Evolutionary conservation across 2,797 vertebrate species (phyloP).

Genomic region (Carduelis carduelis): DNA sequence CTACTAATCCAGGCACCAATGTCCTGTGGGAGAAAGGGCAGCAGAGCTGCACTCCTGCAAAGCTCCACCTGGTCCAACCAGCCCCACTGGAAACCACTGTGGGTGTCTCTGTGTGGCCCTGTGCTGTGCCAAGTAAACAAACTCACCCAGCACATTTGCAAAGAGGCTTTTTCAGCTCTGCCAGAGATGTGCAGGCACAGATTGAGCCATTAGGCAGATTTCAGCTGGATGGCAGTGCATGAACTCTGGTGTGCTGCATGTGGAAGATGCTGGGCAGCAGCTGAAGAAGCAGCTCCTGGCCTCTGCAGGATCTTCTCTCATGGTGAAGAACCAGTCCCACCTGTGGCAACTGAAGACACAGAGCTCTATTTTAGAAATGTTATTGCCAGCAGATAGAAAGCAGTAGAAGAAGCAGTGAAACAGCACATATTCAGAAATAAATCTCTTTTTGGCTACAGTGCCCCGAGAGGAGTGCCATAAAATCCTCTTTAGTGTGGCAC

Average conservation of each 20-base stretch:
- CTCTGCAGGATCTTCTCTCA: neutral
- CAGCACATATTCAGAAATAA: neutral
- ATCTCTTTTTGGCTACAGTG: neutral
- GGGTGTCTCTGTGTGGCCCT: neutral
- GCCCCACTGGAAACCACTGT: neutral
- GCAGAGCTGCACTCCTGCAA: neutral
- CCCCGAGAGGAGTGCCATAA: neutral
- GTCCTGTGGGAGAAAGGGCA: neutral
- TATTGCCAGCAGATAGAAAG: neutral
- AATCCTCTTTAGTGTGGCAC: neutral
- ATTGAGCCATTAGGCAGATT: slow-evolving; percentile 11
- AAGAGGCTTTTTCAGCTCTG: neutral
- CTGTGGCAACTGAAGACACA: neutral
- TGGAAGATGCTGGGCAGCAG: neutral
- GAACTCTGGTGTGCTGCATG: neutral
- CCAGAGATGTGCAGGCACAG: neutral
- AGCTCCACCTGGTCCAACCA: neutral
- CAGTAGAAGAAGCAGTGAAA: neutral
- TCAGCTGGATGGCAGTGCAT: neutral
- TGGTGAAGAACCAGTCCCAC: neutral
- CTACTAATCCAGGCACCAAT: neutral
- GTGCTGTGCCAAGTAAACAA: neutral
- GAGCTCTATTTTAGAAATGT: neutral
- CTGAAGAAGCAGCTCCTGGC: neutral
- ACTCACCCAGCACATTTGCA: neutral